Percentiles rank a stretch among this genome's conserved stretches.
phyloP scores from a whole-genome alignment of 2,113 vertebrate species.

The Phalacrocorax carbo region DNA sequence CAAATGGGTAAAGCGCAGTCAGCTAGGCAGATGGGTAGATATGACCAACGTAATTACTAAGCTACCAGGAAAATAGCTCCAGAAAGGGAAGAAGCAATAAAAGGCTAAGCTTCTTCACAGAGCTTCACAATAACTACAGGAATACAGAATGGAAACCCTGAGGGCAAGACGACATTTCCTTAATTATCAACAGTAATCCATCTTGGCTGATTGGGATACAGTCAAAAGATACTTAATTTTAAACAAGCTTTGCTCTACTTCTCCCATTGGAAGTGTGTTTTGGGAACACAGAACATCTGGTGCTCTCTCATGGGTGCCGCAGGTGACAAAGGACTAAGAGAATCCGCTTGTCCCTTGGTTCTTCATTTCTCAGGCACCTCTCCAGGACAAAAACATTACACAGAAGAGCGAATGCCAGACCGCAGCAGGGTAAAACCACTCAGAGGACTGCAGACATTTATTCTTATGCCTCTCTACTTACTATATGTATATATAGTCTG shows the following conservation, averaged over 20 bases:
- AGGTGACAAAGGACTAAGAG: neutral
- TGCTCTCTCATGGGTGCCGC: neutral
- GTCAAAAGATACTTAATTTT: neutral
- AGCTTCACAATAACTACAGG: neutral
- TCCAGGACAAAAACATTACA: neutral
- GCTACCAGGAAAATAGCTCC: neutral
- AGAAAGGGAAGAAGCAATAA: neutral
- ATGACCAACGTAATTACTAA: neutral
- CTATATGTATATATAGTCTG: rapidly evolving
- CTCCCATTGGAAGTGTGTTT: neutral
- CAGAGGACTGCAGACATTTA: neutral
- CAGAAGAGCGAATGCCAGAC: neutral
- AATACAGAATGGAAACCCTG: neutral
- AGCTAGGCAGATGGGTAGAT: neutral
- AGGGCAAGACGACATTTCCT: neutral
- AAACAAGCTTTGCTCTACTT: neutral
- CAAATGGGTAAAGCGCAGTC: rapidly evolving
- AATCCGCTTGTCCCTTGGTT: neutral
- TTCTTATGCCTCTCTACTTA: neutral
- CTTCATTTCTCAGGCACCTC: neutral
- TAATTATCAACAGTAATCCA: neutral
- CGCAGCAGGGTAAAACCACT: neutral
- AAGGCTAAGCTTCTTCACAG: neutral
- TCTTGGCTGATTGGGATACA: neutral
- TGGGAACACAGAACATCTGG: neutral